These are phyloP conservation scores for Lobophora halterata DNA, from an alignment of 2,888 invertebrate species.

Conservation along the genomic window DNA sequence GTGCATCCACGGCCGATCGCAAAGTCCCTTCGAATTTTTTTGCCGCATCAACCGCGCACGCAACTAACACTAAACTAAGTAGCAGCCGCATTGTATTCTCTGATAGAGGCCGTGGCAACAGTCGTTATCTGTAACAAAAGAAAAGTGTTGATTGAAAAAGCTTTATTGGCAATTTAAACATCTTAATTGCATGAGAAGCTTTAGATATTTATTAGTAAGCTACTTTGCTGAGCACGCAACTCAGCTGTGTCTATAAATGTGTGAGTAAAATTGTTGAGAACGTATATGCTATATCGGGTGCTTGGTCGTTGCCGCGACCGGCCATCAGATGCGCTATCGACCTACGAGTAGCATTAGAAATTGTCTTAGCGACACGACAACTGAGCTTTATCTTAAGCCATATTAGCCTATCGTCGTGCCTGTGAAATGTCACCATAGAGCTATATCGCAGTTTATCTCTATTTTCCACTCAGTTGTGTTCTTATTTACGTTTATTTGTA, in stretches of 20 bases:
- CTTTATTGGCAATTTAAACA: conserved; percentile 48
- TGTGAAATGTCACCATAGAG: conserved; percentile 28
- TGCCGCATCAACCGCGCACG: conserved; percentile 67
- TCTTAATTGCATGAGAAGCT: conserved; percentile 56
- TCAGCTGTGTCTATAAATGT: conserved; percentile 16
- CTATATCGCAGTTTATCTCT: conserved; percentile 31
- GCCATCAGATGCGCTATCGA: conserved; percentile 15
- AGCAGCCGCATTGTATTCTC: conserved; percentile 70
- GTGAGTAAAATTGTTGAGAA: conserved; percentile 42
- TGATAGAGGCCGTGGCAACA: conserved; percentile 68
- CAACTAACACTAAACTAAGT: conserved; percentile 69
- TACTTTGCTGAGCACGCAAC: conserved; percentile 50
- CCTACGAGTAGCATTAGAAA: conserved; percentile 28
- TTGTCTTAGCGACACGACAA: conserved; percentile 35
- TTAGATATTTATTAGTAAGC: conserved; percentile 46
- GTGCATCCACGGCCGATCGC: conserved; percentile 72
- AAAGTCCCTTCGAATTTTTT: conserved; percentile 74
- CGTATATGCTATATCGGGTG: conserved; percentile 41
- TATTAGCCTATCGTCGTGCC: conserved; percentile 28
- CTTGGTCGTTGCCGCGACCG: conserved; percentile 29
- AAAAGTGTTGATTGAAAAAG: conserved; percentile 54
- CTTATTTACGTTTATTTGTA: conserved; percentile 24
- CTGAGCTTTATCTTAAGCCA: conserved; percentile 33
- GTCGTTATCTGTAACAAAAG: conserved; percentile 75
- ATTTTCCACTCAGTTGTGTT: conserved; percentile 26